Evolutionary conservation across 2,113 vertebrate species (phyloP), one percentile per base, ranked within the genome.

Genomic region (Trematomus loennbergii): DNA sequence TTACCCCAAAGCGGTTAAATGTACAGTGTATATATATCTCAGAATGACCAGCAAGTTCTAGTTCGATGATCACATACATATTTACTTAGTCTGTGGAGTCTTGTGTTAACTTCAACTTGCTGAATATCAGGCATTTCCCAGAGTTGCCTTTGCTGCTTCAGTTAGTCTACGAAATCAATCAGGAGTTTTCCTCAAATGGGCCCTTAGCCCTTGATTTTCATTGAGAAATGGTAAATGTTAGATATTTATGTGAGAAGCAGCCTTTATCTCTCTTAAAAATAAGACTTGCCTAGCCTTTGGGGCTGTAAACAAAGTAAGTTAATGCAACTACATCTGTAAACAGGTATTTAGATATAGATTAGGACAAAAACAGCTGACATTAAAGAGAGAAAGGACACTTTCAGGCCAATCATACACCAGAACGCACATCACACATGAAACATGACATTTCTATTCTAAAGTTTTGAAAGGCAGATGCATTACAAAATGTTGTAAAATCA

Each of bases 1-100:
- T 81, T 84, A 81, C 75, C 78, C 68, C 62, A 40, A 40, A 40
- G 36, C 33, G 62, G 72, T 83, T 81, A 87, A 80, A 73, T 86
- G 82, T 25, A 53, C 9, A 45, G 3, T 46, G 85, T 52, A 63
- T n/a, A 72, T 29, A 63, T n/a, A 72, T 52, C 7, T 40, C 43
- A 68, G 73, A 78, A 45, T 13, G 18, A 45, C 16, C 58, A 70
- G 78, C 17, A 20, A 81, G 49, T 48, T 40, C n/a, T 50, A 45
- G 49, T 75, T 40, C 45, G 6, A 61, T 49, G 13, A 10, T 15
- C 40, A 78, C n/a, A 16, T 52, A 62, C 17, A 52, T 45, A 67
- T 57, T 40, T 15, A 49, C 46, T 17, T 68, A 55, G 12, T 72
- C 20, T 29, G 11, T 59, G 9, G 4, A 25, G 22, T 6, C 1